phyloP scores from a whole-genome alignment of 1,140 invertebrate genomes.

The Asobara japonica region DNA sequence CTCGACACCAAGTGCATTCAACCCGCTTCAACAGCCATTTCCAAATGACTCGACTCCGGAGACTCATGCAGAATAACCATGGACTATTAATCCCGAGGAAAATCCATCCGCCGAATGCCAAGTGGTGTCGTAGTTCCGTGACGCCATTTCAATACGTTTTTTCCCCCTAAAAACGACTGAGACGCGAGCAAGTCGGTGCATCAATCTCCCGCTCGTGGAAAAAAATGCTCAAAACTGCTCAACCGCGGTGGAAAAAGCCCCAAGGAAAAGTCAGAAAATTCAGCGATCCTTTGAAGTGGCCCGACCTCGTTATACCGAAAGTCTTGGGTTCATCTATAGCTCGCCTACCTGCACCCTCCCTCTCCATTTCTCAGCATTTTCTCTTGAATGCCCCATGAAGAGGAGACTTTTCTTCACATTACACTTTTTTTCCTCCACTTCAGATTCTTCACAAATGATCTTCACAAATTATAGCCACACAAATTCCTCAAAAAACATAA shows the following conservation, averaged over 20 bases:
- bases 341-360: background rate
- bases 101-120: background rate
- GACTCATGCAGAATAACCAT: background rate
- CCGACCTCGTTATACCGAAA: conserved; percentile 9
- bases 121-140: background rate
- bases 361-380: background rate
- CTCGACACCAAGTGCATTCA: background rate
- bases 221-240: background rate
- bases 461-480: too few species aligned
- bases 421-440: too few species aligned
- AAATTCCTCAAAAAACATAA: too few species aligned
- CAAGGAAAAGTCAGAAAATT: background rate
- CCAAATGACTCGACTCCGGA: background rate
- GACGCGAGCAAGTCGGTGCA: background rate
- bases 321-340: background rate
- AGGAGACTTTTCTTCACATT: background rate
- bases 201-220: background rate
- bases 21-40: background rate
- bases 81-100: background rate
- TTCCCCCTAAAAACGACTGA: background rate
- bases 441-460: too few species aligned
- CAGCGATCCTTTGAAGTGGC: background rate
- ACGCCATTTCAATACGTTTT: background rate
- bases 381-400: background rate
- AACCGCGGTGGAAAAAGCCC: background rate